Base-by-base conservation (phyloP, 2,113 vertebrate species). In the Leucopternis melanops region DNA sequence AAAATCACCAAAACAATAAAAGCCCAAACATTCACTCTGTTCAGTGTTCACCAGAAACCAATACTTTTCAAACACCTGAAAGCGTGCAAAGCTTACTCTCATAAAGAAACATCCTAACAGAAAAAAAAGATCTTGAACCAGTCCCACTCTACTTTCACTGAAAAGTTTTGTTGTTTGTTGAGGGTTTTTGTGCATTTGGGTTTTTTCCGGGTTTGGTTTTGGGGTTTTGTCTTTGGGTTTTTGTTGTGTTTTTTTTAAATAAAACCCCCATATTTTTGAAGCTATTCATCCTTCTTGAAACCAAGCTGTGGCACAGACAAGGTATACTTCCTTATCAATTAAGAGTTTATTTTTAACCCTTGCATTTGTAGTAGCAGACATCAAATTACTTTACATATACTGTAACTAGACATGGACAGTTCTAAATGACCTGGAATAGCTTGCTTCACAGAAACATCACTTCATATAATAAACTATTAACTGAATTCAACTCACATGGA, bases 81-180 rank as follows among this genome's bases (percentile, higher is more conserved):
- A 54, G 6, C 0, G 0, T 0, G 0, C 21, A 54, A 81, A 58
- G 3, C 9, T 49, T 44, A 45, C 8, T 18, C 49, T 54, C 34
- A 15, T 4, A 29, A 74, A 31, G 7, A 62, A 45, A 23, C 47
- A 58, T 16, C 11, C 21, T n/a, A 49, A 8, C 18, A 78, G 3
- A 49, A 40, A 74, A 74, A 2, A 45, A 66, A 19, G 27, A 54
- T 6, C 19, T 14, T 40, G 10, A 74, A 54, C 16, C 11, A 36
- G 21, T 2, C 20, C n/a, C 25, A 5, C 26, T 23, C 16, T 16
- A 8, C 40, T 81, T 47, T 4, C 17, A 81, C 7, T 10, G 6
- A 2, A 7, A 73, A 72, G 16, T 19, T 42, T 8, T 5, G 8
- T 3, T 31, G 32, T 8, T 47, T 31, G 49, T 25, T 42, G 12